A percentile compares a stretch with the other conserved stretches of the same genome.
phyloP scores from a whole-genome alignment of 1,140 invertebrate species.

The Brachionus rotundiformis region DNA sequence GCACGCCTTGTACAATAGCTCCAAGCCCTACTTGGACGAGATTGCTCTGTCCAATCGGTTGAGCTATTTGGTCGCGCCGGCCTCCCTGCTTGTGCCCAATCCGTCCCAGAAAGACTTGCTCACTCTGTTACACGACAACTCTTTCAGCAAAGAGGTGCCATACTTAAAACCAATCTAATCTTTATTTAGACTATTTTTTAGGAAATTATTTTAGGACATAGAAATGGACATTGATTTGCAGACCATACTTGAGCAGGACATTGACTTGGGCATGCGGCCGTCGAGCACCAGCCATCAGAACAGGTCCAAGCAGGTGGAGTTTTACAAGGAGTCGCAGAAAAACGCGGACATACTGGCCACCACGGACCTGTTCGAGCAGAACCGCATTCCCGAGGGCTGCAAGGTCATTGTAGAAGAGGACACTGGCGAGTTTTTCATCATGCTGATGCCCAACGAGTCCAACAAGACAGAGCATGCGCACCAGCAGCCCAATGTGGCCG shows the following conservation, averaged over 20 bases:
- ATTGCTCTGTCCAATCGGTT: not conserved
- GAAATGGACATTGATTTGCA: constrained; percentile 51
- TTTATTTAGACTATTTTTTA: constrained; percentile 6
- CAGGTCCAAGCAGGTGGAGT: constrained; percentile 3
- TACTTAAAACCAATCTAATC: not conserved
- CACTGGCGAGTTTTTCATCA: constrained; percentile 39
- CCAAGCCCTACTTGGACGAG: not conserved
- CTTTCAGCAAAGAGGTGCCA: constrained; percentile 33
- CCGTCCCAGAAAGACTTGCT: constrained; percentile 20
- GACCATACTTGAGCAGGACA: constrained; percentile 42
- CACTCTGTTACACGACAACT: not conserved
- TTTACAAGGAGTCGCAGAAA: constrained; percentile 25
- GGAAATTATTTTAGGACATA: constrained; percentile 33
- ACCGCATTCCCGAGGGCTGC: constrained; percentile 6
- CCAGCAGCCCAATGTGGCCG: not conserved
- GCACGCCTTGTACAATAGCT: not conserved
- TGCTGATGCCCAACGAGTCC: not conserved
- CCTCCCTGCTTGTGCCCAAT: not conserved
- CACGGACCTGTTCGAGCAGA: not conserved
- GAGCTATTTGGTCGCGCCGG: not conserved
- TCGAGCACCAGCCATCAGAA: not conserved
- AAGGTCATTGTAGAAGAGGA: constrained; percentile 39
- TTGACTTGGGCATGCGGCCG: constrained; percentile 13
- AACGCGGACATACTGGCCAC: constrained; percentile 35
- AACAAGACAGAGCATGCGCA: constrained; percentile 3